These are phyloP conservation scores for Rhaphigaster nebulosa DNA, from an alignment of 2,888 invertebrate genomes.

Conservation along the genomic window DNA sequence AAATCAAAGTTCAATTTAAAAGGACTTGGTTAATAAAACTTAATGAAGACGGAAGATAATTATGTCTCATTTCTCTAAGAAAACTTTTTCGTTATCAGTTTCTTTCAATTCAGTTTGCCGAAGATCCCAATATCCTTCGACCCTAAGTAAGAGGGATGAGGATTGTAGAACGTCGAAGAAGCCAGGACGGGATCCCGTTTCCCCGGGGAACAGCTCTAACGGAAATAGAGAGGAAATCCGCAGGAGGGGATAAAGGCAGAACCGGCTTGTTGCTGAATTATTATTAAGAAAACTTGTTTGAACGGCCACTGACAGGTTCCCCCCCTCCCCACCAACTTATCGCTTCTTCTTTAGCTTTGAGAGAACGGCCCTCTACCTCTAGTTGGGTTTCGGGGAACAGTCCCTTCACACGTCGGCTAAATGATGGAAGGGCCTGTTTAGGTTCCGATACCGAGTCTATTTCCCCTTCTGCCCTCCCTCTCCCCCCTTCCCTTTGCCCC, in stretches of 20 bases:
- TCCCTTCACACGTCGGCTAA: constrained; percentile 36
- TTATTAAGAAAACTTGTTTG: constrained; percentile 44
- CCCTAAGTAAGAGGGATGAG: constrained; percentile 31
- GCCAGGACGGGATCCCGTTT: not conserved
- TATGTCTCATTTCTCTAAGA: not conserved
- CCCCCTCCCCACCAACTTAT: not conserved
- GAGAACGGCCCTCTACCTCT: not conserved
- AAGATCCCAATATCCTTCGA: not conserved
- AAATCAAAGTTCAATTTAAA: not conserved
- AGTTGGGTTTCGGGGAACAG: constrained; percentile 29
- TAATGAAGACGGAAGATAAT: not conserved
- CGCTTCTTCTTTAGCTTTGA: constrained; percentile 43
- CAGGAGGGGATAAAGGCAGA: not conserved
- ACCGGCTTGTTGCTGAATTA: constrained; percentile 39
- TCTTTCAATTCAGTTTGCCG: not conserved
- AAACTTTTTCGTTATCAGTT: not conserved
- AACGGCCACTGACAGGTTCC: constrained; percentile 8
- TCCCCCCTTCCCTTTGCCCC: not conserved
- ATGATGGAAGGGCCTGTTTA: constrained; percentile 51
- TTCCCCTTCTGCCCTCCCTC: not conserved
- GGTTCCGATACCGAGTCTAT: constrained; percentile 28
- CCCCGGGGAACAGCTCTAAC: not conserved
- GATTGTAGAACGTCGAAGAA: not conserved
- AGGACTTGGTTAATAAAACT: not conserved
- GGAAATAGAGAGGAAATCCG: constrained; percentile 44